A percentile compares a stretch with the other conserved stretches of the same genome.
Conservation (phyloP, 1,140 invertebrate genomes). For the Lordiphosa mommai region DNA sequence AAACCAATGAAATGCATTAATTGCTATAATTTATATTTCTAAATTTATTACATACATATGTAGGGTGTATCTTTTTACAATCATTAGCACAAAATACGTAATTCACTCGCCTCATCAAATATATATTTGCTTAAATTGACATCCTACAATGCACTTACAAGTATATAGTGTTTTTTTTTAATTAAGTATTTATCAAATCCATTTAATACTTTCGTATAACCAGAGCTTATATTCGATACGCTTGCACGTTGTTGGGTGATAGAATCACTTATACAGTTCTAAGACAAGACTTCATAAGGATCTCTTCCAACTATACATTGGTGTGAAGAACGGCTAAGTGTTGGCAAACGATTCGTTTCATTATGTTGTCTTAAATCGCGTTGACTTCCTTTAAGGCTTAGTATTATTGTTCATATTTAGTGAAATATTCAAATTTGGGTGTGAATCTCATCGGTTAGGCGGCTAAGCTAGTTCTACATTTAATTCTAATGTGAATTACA, state of each 20-base stretch:
- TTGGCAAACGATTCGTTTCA: conserved; percentile 27
- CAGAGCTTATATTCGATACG: conserved; percentile 15
- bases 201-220: conserved; percentile 58
- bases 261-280: not conserved
- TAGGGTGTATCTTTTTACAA: conserved; percentile 13
- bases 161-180: conserved; percentile 12
- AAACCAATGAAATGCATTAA: too few relatives aligned
- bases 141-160: conserved; percentile 11
- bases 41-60: conserved; percentile 26
- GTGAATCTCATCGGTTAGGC: too few relatives aligned
- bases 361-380: not conserved
- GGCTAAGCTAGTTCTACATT: too few relatives aligned
- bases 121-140: not conserved
- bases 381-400: too few relatives aligned
- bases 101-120: conserved; percentile 35
- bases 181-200: conserved; percentile 32
- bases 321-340: conserved; percentile 30
- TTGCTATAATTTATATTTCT: not conserved
- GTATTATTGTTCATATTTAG: too few relatives aligned
- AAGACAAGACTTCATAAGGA: too few relatives aligned
- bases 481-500: too few relatives aligned
- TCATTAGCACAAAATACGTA: conserved; percentile 45
- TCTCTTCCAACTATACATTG: too few relatives aligned
- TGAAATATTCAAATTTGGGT: too few relatives aligned
- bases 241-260: conserved; percentile 14